Evolutionary conservation across 2,113 vertebrate genomes (phyloP), one percentile per base, ranked within the genome.

Genomic region (Talpa occidentalis): DNA sequence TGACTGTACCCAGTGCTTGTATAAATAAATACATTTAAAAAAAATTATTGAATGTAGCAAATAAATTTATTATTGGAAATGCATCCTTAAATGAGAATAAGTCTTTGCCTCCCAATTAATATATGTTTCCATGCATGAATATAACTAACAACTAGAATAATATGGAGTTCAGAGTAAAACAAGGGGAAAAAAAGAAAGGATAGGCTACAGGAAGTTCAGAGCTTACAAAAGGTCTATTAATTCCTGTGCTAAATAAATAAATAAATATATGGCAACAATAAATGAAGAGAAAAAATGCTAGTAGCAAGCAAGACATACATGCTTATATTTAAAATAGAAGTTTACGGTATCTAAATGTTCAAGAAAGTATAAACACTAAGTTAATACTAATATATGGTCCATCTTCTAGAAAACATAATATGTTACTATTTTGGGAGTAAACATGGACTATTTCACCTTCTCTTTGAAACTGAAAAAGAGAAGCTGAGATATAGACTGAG

Each of bases 1-100:
- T n/a, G n/a, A n/a, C n/a, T n/a, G n/a, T n/a, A n/a, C n/a, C n/a
- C n/a, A n/a, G n/a, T n/a, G n/a, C n/a, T n/a, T n/a, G n/a, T n/a
- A n/a, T n/a, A n/a, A n/a, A n/a, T n/a, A n/a, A n/a, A n/a, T n/a
- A n/a, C n/a, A n/a, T n/a, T n/a, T n/a, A n/a, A n/a, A n/a, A n/a
- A n/a, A 91, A 78, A 47, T 44, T 54, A 52, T 52, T 52, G 49
- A 52, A 52, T 52, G 1, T 28, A 88, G 64, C 30, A 70, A 82
- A n/a, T 62, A 70, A 77, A 67, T 35, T 72, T 64, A 19, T 88
- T 78, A 88, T 80, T 69, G 4, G 47, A 81, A 96, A 92, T 78
- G 16, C 1, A 72, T 52, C 37, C 74, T 84, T 70, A 35, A 73
- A 82, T 74, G n/a, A 60, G 21, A 66, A 64, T 24, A 81, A 35